Evolutionary conservation across 2,797 vertebrate genomes (phyloP).

Genomic region (Cirrhinus mrigala): DNA sequence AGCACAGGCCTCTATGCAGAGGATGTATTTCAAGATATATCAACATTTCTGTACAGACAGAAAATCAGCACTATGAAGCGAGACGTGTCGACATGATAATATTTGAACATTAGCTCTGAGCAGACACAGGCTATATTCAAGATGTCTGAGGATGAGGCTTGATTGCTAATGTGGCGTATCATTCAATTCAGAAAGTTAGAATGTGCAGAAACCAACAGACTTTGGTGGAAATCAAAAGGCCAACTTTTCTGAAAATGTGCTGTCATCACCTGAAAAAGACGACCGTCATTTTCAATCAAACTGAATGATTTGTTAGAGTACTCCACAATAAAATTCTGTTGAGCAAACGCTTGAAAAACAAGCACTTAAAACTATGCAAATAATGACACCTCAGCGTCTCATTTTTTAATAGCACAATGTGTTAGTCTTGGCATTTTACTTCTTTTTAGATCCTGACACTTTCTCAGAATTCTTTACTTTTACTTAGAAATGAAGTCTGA

Average conservation of each 20-base stretch:
- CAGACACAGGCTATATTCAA: neutral
- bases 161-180: conserved; percentile 7
- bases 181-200: neutral
- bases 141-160: neutral
- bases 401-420: neutral
- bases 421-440: neutral
- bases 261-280: neutral
- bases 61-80: neutral
- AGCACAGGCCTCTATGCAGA: neutral
- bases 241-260: too few species aligned
- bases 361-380: neutral
- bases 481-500: neutral
- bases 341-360: neutral
- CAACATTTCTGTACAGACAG: neutral
- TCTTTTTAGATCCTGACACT: neutral
- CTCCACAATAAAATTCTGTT: neutral
- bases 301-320: neutral
- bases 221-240: neutral
- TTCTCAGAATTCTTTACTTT: neutral
- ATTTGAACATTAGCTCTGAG: neutral
- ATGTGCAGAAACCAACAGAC: neutral
- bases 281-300: neutral
- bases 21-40: neutral
- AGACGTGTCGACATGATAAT: neutral
- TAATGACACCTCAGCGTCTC: neutral